Evolutionary conservation across 2,888 invertebrate genomes (phyloP).

Genomic region (Ichneumoninae sp.): DNA sequence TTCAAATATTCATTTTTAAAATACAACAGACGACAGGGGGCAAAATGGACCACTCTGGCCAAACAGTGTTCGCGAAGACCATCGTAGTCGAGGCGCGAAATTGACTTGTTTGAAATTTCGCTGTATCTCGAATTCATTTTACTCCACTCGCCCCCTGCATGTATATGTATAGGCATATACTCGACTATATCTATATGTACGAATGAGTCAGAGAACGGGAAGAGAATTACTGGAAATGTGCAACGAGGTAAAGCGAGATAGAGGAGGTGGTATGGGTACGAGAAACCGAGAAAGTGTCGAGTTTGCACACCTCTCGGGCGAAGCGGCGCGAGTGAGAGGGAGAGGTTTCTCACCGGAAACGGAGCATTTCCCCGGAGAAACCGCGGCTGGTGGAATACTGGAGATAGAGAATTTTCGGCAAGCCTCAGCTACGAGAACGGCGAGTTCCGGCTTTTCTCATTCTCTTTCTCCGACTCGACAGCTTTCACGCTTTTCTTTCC

Average conservation of each 20-base stretch:
- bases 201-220: conserved; percentile 31
- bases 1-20: too few relatives aligned
- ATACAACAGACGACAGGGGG: too few relatives aligned
- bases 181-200: neutral
- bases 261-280: conserved; percentile 18
- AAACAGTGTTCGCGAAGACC: too few relatives aligned
- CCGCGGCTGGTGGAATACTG: conserved; percentile 20
- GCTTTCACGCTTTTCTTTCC: neutral
- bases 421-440: conserved; percentile 24
- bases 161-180: neutral
- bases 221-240: conserved; percentile 59
- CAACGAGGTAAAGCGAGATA: conserved; percentile 45
- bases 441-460: conserved; percentile 40
- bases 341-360: conserved; percentile 49
- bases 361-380: conserved; percentile 62
- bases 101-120: too few relatives aligned
- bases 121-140: too few relatives aligned
- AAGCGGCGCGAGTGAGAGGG: conserved; percentile 27
- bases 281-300: conserved; percentile 47
- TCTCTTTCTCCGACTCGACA: conserved; percentile 36
- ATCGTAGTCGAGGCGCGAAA: too few relatives aligned
- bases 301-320: conserved; percentile 62
- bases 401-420: conserved; percentile 47
- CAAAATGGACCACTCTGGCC: too few relatives aligned
- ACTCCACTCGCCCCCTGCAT: too few relatives aligned